Conservation (phyloP, 2,888 invertebrate species). For the Tipula lateralis region DNA sequence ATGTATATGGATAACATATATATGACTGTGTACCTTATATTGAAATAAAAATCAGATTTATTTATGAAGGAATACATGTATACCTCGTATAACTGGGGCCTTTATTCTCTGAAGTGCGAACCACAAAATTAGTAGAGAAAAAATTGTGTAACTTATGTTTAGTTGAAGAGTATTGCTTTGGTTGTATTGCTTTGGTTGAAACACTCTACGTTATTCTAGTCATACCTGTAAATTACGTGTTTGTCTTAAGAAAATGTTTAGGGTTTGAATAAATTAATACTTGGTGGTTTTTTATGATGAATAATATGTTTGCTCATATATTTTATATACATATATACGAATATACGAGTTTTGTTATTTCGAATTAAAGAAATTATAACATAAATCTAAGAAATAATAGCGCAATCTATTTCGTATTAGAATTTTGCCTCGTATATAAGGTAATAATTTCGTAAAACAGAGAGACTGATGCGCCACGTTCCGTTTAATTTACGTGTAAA, state of each 20-base stretch:
- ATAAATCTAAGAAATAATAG: not conserved
- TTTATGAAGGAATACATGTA: not conserved
- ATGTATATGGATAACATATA: not conserved
- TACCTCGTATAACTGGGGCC: too few species aligned
- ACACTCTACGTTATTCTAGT: not conserved
- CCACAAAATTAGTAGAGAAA: too few species aligned
- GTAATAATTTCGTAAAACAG: not conserved
- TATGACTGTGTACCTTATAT: not conserved
- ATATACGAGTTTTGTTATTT: not conserved
- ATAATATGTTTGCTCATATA: not conserved
- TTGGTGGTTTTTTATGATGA: not conserved
- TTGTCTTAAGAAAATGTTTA: not conserved
- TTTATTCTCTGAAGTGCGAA: too few species aligned
- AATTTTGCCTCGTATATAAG: not conserved
- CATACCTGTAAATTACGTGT: not conserved
- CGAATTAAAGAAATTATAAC: not conserved
- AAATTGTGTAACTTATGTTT: not conserved
- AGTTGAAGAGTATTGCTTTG: too few species aligned
- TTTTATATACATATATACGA: not conserved
- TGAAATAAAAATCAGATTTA: not conserved
- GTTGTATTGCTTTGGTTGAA: too few species aligned
- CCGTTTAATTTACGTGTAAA: too few species aligned
- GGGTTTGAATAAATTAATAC: not conserved
- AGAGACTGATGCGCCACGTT: too few species aligned
- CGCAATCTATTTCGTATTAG: not conserved